These are phyloP conservation scores for Physella acuta DNA, from an alignment of 1,140 invertebrate genomes.

Conservation along the genomic window DNA sequence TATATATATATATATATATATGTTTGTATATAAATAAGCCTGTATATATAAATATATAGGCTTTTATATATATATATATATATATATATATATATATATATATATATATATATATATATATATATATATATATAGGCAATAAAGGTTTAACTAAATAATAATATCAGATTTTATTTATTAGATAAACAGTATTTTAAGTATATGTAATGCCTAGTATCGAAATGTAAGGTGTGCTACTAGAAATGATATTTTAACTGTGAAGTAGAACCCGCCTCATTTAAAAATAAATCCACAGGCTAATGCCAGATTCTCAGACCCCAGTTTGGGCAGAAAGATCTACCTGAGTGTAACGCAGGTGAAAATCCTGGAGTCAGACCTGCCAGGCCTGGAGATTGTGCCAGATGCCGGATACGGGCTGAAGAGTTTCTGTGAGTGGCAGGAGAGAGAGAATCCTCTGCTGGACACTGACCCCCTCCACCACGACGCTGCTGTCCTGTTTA, in stretches of 20 bases:
- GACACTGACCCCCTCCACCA: slow-evolving; percentile 31
- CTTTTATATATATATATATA: background rate
- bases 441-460: slow-evolving; percentile 25
- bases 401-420: slow-evolving; percentile 34
- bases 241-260: too few species aligned
- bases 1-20: too few species aligned
- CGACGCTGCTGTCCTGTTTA: slow-evolving; percentile 40
- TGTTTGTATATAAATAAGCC: too few species aligned
- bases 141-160: too few species aligned
- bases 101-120: too few species aligned
- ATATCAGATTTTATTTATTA: too few species aligned
- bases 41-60: background rate
- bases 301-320: slow-evolving; percentile 32
- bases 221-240: too few species aligned
- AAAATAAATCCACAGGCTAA: slow-evolving; percentile 39
- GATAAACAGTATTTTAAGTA: too few species aligned
- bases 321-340: slow-evolving; percentile 33
- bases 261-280: too few species aligned
- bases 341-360: slow-evolving; percentile 28
- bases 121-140: too few species aligned
- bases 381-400: slow-evolving; percentile 30
- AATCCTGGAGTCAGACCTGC: slow-evolving; percentile 19
- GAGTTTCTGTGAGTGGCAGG: slow-evolving; percentile 46
- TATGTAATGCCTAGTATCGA: too few species aligned
- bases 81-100: too few species aligned